Evolutionary conservation across 2,797 vertebrate species (phyloP).

Genomic region (Percopsis omiscomaycus): DNA sequence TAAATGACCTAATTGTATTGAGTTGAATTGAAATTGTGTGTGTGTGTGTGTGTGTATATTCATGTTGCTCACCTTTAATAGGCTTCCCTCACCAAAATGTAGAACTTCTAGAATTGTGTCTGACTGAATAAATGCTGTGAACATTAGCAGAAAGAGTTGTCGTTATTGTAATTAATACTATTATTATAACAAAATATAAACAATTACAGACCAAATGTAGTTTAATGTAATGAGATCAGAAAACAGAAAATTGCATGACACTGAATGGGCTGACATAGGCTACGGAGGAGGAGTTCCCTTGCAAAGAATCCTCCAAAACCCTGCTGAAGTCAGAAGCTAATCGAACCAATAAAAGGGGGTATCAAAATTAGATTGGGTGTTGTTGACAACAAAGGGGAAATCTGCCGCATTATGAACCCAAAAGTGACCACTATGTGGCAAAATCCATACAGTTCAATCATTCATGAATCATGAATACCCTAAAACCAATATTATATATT

Average conservation of each 20-base stretch:
- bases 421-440: neutral
- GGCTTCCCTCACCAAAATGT: slow-evolving; percentile 92
- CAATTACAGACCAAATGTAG: slow-evolving; percentile 1
- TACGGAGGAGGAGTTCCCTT: slow-evolving; percentile 13
- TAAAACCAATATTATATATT: no score
- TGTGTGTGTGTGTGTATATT: no score
- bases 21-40: no score
- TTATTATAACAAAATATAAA: neutral
- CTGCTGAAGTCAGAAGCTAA: neutral
- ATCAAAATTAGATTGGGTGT: no score
- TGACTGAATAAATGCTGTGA: slow-evolving; percentile 94
- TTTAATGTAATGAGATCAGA: neutral
- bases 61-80: slow-evolving; percentile 85
- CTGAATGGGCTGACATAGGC: slow-evolving; percentile 2
- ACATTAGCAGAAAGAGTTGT: slow-evolving; percentile 47
- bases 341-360: neutral
- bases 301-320: slow-evolving; percentile 12
- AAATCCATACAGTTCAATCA: neutral
- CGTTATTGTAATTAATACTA: neutral
- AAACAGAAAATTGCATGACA: neutral
- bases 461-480: neutral
- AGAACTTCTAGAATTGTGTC: slow-evolving; percentile 98
- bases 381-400: neutral
- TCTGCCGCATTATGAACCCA: neutral
- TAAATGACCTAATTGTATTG: no score